Base-by-base conservation (phyloP, 1,140 invertebrate species). In the Microplitis demolitor region DNA sequence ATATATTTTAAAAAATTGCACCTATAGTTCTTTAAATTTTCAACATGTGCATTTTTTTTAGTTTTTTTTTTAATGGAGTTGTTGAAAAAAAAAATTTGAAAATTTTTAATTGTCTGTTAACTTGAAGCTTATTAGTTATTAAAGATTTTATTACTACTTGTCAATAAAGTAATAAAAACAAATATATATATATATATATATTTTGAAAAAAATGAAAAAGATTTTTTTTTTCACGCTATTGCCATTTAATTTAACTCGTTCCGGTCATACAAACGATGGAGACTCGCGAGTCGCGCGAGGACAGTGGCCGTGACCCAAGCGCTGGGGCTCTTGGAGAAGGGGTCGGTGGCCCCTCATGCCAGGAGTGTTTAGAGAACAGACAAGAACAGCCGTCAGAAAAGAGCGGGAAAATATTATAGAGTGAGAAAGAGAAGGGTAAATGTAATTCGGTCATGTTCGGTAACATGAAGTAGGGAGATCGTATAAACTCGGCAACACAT, bases 221-320 rank as follows among this genome's bases (percentile, higher is more conserved):
- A 14, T 54, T 24, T 16, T 35, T 62, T 62, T 37, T 34, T n/a
- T 4, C 60, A 4, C 34, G 11, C 4, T 62, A 62, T 62, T 62
- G 60, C 60, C 60, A 62, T 62, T 14, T 66, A 51, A 33, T 50
- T 50, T 24, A 50, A 24, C 37, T 34, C 14, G 66, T 37, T 34
- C 33, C 16, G 16, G 58, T 33, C 16, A 5, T n/a, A 14, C 61
- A 62, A 62, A 66, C n/a, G 63, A 72, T 72, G 2, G 39, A 34
- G 33, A 34, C 24, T 45, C 33, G 16, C 62, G 58, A 63, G 69
- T 74, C 11, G 68, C 39, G 72, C 35, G 61, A 74, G 84, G 83
- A 86, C 84, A 85, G 83, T 86, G 84, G 83, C 84, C 84, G 80
- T 86, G 84, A 86, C 83, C 84, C 80, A 80, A 77, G 74, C 45